Conservation (phyloP, 92 coral and sea anemone genomes). For the Porites divaricata region DNA sequence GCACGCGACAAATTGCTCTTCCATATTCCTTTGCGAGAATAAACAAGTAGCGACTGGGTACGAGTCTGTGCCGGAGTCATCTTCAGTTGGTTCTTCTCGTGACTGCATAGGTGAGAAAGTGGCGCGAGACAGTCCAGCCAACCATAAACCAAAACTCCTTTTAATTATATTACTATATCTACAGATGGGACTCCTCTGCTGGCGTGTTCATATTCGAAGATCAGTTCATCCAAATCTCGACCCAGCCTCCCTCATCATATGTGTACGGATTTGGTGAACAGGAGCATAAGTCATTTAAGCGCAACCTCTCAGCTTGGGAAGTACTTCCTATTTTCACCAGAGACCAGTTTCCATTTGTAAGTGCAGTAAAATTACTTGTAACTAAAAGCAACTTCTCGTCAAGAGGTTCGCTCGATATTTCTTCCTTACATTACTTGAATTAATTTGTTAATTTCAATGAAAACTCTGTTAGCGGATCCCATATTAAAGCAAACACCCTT, state of each 20-base stretch:
- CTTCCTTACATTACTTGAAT: too few species aligned
- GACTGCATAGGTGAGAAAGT: too few species aligned
- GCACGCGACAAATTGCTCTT: too few species aligned
- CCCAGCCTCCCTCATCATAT: constrained; percentile 76
- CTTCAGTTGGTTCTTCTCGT: too few species aligned
- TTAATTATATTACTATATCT: not conserved
- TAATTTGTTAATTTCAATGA: too few species aligned
- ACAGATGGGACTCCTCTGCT: constrained; percentile 97
- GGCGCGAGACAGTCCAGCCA: too few species aligned
- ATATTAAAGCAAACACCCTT: too few species aligned
- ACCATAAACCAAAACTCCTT: too few species aligned
- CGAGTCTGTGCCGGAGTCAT: too few species aligned
- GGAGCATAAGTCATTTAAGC: constrained; percentile 85
- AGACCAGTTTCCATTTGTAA: constrained; percentile 99
- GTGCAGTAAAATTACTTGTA: constrained; percentile 16
- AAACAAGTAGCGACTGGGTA: too few species aligned
- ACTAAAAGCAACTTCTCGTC: not conserved
- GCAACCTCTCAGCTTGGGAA: constrained; percentile 80
- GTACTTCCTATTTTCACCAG: constrained; percentile 91
- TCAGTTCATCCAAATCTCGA: constrained; percentile 94
- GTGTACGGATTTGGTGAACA: constrained; percentile 98
- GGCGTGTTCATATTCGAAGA: constrained; percentile 89
- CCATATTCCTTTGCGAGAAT: too few species aligned
- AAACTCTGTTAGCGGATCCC: too few species aligned
- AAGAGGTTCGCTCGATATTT: not conserved